Conservation (phyloP, 2,888 invertebrate genomes). For the Spisula subtruncata region DNA sequence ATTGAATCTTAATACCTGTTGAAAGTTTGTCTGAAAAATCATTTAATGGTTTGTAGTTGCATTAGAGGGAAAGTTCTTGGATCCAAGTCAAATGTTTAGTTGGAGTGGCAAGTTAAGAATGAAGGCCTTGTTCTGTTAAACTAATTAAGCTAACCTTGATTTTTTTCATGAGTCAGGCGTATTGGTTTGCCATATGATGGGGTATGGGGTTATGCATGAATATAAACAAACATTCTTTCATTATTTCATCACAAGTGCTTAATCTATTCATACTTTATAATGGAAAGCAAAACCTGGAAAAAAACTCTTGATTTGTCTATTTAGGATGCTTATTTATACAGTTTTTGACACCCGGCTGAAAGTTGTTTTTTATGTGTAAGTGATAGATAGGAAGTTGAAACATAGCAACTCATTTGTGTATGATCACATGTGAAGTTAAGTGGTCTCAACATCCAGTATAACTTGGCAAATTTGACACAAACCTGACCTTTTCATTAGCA, state of each 20-base stretch:
- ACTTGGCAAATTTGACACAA: too few species aligned
- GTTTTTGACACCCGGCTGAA: too few species aligned
- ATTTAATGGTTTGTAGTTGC: conserved; percentile 15
- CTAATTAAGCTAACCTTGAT: conserved; percentile 21
- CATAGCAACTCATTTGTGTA: too few species aligned
- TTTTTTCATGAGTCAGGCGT: conserved; percentile 7
- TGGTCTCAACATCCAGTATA: too few species aligned
- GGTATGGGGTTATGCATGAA: neutral
- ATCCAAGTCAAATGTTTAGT: neutral
- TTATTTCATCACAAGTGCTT: neutral
- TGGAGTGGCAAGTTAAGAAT: neutral
- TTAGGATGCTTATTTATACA: too few species aligned
- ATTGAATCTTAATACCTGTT: conserved; percentile 20
- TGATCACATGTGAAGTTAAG: too few species aligned
- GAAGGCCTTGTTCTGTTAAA: conserved; percentile 7
- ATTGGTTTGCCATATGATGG: conserved; percentile 13
- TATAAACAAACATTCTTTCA: neutral
- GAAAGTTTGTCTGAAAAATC: conserved; percentile 18
- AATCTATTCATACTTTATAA: too few species aligned
- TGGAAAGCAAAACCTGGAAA: too few species aligned
- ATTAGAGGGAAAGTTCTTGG: neutral
- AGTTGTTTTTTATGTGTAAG: too few species aligned
- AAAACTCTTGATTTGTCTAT: too few species aligned
- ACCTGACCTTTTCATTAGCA: too few species aligned
- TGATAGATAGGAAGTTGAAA: too few species aligned